Conservation (phyloP, 2,797 vertebrate genomes). For the Coluber constrictor region DNA sequence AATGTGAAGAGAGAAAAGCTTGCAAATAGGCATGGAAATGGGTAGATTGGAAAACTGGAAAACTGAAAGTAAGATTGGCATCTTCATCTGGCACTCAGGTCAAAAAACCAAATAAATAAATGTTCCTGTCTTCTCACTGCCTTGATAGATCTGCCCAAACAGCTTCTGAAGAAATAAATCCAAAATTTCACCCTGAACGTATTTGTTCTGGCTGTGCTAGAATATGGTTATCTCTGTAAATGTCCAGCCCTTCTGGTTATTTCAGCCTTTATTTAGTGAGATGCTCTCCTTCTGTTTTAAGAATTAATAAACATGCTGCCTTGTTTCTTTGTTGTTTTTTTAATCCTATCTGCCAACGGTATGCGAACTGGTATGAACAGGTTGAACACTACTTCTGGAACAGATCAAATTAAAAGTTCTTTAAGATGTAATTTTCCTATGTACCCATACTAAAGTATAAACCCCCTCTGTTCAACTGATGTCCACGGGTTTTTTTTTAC, state of each 20-base stretch:
- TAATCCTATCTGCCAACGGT: neutral
- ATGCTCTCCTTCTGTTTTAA: neutral
- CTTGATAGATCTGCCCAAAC: neutral
- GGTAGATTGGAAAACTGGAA: neutral
- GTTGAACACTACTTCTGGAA: too few relatives aligned
- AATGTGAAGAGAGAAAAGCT: neutral
- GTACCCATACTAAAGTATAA: neutral
- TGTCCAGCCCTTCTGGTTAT: neutral
- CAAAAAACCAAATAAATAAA: neutral
- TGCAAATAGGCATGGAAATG: neutral
- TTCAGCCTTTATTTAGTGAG: neutral
- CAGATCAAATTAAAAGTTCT: neutral
- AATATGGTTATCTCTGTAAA: neutral
- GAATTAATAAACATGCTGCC: neutral
- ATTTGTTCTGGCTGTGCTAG: neutral
- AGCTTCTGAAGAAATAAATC: neutral
- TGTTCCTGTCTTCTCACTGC: neutral
- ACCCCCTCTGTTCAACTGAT: neutral
- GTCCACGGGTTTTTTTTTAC: neutral
- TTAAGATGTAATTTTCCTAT: neutral
- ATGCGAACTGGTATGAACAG: too few relatives aligned
- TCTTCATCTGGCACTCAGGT: neutral
- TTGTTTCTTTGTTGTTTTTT: neutral
- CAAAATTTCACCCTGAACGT: neutral
- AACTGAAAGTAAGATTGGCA: neutral